Evolutionary conservation across 2,113 vertebrate genomes (phyloP).

Genomic region (Nerophis ophidion): DNA sequence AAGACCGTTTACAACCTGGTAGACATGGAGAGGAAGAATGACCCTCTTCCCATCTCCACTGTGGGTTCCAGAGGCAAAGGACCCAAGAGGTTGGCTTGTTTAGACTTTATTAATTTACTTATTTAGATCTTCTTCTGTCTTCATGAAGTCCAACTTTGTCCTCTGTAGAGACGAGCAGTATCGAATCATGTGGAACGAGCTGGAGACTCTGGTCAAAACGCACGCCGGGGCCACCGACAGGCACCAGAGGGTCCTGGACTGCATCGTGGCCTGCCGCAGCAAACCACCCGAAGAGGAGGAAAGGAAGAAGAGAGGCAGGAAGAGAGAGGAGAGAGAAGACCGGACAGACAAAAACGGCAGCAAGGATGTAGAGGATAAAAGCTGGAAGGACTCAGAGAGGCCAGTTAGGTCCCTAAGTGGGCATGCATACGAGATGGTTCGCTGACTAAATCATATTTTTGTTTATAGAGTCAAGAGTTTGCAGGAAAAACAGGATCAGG

Average conservation of each 20-base stretch:
- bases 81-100: constrained; percentile 82
- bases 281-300: constrained; percentile 96
- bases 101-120: background rate
- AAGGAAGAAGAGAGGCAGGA: constrained; percentile 90
- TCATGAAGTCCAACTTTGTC: background rate
- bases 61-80: constrained; percentile 97
- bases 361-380: constrained; percentile 89
- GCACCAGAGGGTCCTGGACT: constrained; percentile 91
- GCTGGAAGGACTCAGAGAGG: constrained; percentile 91
- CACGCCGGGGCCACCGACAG: constrained; percentile 85
- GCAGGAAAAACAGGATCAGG: constrained; percentile 87
- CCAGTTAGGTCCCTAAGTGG: constrained; percentile 18
- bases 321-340: constrained; percentile 94
- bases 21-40: constrained; percentile 98
- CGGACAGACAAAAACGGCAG: constrained; percentile 81
- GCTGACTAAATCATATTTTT: background rate
- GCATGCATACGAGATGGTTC: background rate
- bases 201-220: constrained; percentile 93
- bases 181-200: constrained; percentile 99
- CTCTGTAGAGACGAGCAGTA: constrained; percentile 88
- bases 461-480: constrained; percentile 79
- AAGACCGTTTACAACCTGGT: constrained; percentile 97
- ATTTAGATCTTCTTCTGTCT: background rate
- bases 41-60: constrained; percentile 96
- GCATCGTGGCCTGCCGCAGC: constrained; percentile 90